Percentiles rank a stretch among this genome's conserved stretches.
These are phyloP conservation scores for Callionymus lyra DNA, from an alignment of 2,113 vertebrate species.

Conservation along the genomic window DNA sequence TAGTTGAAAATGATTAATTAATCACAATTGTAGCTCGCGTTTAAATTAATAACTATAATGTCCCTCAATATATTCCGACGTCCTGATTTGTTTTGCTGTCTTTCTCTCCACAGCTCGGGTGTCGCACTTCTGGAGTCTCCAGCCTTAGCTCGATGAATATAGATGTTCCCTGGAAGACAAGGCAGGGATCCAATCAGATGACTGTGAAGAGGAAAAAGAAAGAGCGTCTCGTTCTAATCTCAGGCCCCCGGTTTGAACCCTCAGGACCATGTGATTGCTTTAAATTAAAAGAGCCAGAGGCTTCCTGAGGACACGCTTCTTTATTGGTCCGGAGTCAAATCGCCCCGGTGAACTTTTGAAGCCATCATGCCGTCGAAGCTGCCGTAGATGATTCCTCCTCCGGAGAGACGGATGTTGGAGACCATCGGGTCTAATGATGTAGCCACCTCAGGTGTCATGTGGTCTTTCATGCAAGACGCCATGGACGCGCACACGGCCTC, in stretches of 20 bases:
- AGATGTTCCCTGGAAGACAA: constrained; percentile 51
- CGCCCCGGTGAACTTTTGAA: too few relatives aligned
- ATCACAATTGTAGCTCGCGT: too few relatives aligned
- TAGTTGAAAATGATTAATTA: too few relatives aligned
- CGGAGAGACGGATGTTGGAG: constrained; percentile 27
- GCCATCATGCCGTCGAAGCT: constrained; percentile 16
- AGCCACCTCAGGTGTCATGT: constrained; percentile 33
- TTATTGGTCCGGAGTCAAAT: too few relatives aligned
- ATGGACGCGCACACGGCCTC: constrained; percentile 71
- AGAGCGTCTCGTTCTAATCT: constrained; percentile 27
- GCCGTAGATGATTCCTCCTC: constrained; percentile 48
- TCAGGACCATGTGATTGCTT: constrained; percentile 29
- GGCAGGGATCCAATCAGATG: constrained; percentile 41
- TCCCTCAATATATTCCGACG: too few relatives aligned
- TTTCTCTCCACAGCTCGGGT: constrained; percentile 56
- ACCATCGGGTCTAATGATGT: constrained; percentile 49
- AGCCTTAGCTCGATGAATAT: constrained; percentile 43
- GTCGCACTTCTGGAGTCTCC: constrained; percentile 46
- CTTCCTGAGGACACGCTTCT: too few relatives aligned
- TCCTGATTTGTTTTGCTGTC: neutral
- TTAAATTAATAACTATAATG: too few relatives aligned
- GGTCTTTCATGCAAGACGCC: constrained; percentile 39
- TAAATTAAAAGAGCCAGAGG: too few relatives aligned
- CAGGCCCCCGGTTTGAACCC: constrained; percentile 15
- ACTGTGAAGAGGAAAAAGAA: constrained; percentile 41